These are phyloP conservation scores for Matsumyia berberina DNA, from an alignment of 2,888 invertebrate species.

Conservation along the genomic window DNA sequence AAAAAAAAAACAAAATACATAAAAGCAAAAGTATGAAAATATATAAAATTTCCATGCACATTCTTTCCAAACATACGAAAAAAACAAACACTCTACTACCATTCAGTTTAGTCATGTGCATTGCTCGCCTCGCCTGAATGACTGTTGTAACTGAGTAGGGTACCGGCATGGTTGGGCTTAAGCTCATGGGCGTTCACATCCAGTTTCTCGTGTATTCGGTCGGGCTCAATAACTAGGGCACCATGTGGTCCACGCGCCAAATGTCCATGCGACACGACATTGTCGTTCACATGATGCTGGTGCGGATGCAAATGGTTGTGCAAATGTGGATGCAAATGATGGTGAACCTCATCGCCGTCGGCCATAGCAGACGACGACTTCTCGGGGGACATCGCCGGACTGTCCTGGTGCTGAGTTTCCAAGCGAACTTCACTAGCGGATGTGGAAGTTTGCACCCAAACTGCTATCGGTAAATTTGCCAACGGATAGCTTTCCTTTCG, in stretches of 20 bases:
- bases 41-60: too few species aligned
- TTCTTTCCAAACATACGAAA: constrained; percentile 4
- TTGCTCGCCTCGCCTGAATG: constrained; percentile 75
- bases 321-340: constrained; percentile 20
- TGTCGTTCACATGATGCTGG: constrained; percentile 69
- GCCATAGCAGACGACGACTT: too few species aligned
- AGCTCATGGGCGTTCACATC: constrained; percentile 86
- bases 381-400: not conserved
- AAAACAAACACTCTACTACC: not conserved
- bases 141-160: constrained; percentile 86
- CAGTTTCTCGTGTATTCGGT: constrained; percentile 85
- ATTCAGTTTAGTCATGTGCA: constrained; percentile 46
- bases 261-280: constrained; percentile 80
- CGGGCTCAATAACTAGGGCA: constrained; percentile 85
- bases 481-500: constrained; percentile 3
- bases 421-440: not conserved
- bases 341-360: constrained; percentile 25
- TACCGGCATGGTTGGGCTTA: constrained; percentile 87
- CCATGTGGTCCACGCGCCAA: constrained; percentile 86
- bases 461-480: constrained; percentile 16
- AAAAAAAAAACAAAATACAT: too few species aligned
- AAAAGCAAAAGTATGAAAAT: too few species aligned
- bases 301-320: constrained; percentile 61
- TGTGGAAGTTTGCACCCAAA: constrained; percentile 26
- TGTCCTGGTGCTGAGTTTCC: constrained; percentile 1